Conservation (phyloP, 2,113 vertebrate genomes). For the Nothoprocta perdicaria region DNA sequence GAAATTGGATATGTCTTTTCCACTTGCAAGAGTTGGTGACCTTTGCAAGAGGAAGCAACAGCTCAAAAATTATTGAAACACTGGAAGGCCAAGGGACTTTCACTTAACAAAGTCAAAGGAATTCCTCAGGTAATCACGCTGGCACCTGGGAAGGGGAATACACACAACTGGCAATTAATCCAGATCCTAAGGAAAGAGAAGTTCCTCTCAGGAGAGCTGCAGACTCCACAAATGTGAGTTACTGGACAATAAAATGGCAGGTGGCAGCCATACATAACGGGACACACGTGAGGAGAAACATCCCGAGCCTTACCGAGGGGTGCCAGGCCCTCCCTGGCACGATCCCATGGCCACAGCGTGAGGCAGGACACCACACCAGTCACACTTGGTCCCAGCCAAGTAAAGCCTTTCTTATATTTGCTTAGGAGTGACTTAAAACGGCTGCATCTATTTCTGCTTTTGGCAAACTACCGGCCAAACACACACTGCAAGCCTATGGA, state of each 20-base stretch:
- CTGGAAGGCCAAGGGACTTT: not conserved
- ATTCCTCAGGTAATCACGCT: not conserved
- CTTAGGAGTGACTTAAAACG: not conserved
- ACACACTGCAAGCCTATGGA: not conserved
- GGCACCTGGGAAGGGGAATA: not conserved
- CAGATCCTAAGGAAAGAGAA: not conserved
- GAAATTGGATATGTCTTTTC: accelerated
- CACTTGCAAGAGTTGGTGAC: not conserved
- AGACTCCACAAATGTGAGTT: not conserved
- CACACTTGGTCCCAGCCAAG: not conserved
- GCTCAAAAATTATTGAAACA: not conserved
- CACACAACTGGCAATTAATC: not conserved
- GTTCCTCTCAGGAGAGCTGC: not conserved
- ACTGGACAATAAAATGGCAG: not conserved
- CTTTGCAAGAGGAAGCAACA: not conserved
- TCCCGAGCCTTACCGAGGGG: not conserved
- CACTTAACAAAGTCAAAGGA: not conserved
- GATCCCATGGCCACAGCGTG: not conserved
- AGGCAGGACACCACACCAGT: not conserved
- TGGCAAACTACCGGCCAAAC: not conserved
- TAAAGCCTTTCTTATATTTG: not conserved
- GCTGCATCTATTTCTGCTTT: not conserved
- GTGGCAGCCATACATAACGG: not conserved
- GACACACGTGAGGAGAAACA: accelerated
- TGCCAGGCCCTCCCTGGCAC: not conserved